phyloP scores from a whole-genome alignment of 2,797 vertebrate species.

The Rhincodon typus region DNA sequence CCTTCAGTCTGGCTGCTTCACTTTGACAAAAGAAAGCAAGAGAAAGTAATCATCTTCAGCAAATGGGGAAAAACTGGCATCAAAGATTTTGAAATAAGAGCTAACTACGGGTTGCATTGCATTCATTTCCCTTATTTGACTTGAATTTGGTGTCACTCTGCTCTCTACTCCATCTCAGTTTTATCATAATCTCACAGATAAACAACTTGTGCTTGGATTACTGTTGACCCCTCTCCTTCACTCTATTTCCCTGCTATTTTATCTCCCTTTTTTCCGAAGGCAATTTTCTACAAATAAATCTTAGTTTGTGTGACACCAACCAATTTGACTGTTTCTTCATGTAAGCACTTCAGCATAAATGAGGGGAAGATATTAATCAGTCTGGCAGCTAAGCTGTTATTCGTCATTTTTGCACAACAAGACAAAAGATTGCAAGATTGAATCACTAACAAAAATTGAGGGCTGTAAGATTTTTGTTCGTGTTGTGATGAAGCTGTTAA shows the following conservation, averaged over 20 bases:
- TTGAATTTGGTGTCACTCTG: background rate
- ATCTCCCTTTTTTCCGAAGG: conserved; percentile 51
- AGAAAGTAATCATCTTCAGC: background rate
- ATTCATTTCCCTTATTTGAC: background rate
- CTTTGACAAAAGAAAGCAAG: background rate
- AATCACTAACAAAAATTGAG: conserved; percentile 43
- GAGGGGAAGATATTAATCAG: conserved; percentile 34
- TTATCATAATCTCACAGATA: background rate
- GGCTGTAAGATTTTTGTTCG: conserved; percentile 16
- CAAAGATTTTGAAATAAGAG: background rate
- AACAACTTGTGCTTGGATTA: conserved; percentile 32
- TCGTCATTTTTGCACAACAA: conserved; percentile 41
- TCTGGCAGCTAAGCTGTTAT: conserved; percentile 38
- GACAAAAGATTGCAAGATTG: conserved; percentile 45
- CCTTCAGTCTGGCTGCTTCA: background rate
- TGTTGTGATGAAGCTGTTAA: conserved; percentile 24
- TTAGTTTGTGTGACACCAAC: conserved; percentile 53
- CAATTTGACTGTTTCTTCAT: conserved; percentile 45
- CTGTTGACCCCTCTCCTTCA: background rate
- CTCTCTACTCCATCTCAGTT: background rate
- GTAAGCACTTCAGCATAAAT: conserved; percentile 42
- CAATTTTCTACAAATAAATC: conserved; percentile 65
- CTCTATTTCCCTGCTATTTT: conserved; percentile 21
- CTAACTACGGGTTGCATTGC: background rate
- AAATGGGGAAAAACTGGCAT: background rate